Base-by-base conservation (phyloP, 2,888 invertebrate species). In the Drosophila paramelanica region DNA sequence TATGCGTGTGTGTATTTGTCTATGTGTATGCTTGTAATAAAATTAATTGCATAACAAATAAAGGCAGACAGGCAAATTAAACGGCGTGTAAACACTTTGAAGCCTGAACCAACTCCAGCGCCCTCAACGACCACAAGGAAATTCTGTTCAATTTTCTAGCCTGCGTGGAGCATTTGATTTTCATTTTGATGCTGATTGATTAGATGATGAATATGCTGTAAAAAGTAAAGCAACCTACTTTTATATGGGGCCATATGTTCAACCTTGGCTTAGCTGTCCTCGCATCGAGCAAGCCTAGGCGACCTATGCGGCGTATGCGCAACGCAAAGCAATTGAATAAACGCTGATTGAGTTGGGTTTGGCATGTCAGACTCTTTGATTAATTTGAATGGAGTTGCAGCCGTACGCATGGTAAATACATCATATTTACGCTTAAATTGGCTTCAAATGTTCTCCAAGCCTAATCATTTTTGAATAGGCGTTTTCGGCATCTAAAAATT, bases 31-130 rank as follows among this genome's bases (percentile, higher is more conserved):
- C 61, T 52, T 70, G 80, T 83, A 83, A 83, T 72, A 80, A 86
- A 88, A 86, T 83, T 88, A 86, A 88, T 88, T 83, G 83, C 87
- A 77, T 70, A 69, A 75, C 88, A 88, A 88, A 82, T 86, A 88
- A 73, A 76, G 57, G 73, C 86, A 86, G 87, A 79, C 88, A 88
- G 76, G 69, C 67, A 85, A 85, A 85, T 85, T 85, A 89, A 85
- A 85, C 77, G 89, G 79, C 79, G 66, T 75, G 85, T 81, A 88
- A 89, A 84, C 85, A 89, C 88, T 85, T 85, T 89, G 81, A 85
- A 79, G 88, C 73, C 66, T 31, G 43, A 55, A 5, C 5, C 45
- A 55, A 25, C 53, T 55, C 33, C 53, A 43, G 33, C 43, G 53
- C 23, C 43, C 53, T 33, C 20, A 58, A 52, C 31, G 50, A 39